These are phyloP conservation scores for Casuarius casuarius DNA, from an alignment of 2,113 vertebrate genomes.

Conservation along the genomic window DNA sequence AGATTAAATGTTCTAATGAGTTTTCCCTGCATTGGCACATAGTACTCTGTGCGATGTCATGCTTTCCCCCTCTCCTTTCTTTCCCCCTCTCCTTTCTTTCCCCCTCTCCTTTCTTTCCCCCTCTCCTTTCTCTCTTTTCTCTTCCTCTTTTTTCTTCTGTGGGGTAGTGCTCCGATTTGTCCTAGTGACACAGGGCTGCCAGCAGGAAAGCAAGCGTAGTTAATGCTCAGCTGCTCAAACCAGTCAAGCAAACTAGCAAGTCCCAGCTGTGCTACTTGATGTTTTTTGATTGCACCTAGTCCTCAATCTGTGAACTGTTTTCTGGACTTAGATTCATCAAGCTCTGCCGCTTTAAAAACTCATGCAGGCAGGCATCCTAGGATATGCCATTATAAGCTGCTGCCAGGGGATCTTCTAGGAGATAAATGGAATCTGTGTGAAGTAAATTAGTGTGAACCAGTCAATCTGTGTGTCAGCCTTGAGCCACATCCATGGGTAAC, in stretches of 20 bases:
- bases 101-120: accelerated
- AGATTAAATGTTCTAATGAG: slow-evolving; percentile 5
- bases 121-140: accelerated
- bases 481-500: slow-evolving; percentile 82
- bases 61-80: background rate
- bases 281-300: slow-evolving; percentile 79
- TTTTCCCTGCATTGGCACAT: background rate
- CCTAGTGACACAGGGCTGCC: slow-evolving; percentile 68
- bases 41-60: background rate
- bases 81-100: accelerated
- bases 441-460: slow-evolving; percentile 89
- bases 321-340: slow-evolving; percentile 81
- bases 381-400: slow-evolving; percentile 83
- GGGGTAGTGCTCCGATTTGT: slow-evolving; percentile 50
- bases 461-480: slow-evolving; percentile 84
- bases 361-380: slow-evolving; percentile 80
- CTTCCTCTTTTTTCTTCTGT: background rate
- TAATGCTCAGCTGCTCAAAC: slow-evolving; percentile 78
- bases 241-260: slow-evolving; percentile 76
- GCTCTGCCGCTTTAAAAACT: slow-evolving; percentile 77
- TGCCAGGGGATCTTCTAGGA: slow-evolving; percentile 84
- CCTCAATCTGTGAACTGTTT: slow-evolving; percentile 82
- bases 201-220: slow-evolving; percentile 72
- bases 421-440: slow-evolving; percentile 87
- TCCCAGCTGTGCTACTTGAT: slow-evolving; percentile 81